Conservation (phyloP, 2,113 vertebrate species). For the Trematomus loennbergii region DNA sequence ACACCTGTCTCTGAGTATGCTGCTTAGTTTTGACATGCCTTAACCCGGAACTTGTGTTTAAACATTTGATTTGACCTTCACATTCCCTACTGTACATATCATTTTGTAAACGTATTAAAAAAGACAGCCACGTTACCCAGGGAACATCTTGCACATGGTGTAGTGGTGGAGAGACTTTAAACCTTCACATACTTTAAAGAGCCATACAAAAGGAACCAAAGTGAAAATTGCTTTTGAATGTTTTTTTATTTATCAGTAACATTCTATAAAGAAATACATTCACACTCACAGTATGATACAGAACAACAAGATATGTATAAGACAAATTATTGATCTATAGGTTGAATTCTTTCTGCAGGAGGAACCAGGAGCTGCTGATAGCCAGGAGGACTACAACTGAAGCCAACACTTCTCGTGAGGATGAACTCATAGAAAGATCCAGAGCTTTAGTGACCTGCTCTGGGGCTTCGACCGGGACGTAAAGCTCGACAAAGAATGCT, state of each 20-base stretch:
- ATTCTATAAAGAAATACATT: slow-evolving; percentile 86
- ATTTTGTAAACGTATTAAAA: neutral
- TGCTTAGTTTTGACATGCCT: too few species aligned
- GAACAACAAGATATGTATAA: slow-evolving; percentile 67
- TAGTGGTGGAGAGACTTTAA: slow-evolving; percentile 68
- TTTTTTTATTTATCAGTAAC: slow-evolving; percentile 85
- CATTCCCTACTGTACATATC: too few species aligned
- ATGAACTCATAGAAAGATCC: neutral
- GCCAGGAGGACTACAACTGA: slow-evolving; percentile 16
- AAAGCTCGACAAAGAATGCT: neutral
- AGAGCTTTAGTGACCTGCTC: slow-evolving; percentile 3
- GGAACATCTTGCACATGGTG: slow-evolving; percentile 80
- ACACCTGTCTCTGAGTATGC: too few species aligned
- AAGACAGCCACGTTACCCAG: slow-evolving; percentile 78
- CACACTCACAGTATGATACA: slow-evolving; percentile 85
- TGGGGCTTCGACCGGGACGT: slow-evolving; percentile 7
- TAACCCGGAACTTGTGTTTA: too few species aligned
- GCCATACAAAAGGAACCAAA: slow-evolving; percentile 72
- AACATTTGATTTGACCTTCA: too few species aligned
- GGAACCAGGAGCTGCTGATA: slow-evolving; percentile 45
- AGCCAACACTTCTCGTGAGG: slow-evolving; percentile 26
- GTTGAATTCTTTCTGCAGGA: slow-evolving; percentile 39
- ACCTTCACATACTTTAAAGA: slow-evolving; percentile 3
- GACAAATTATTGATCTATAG: slow-evolving; percentile 72
- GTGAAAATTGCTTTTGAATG: slow-evolving; percentile 73